Evolutionary conservation across 2,113 vertebrate species (phyloP).

Genomic region (Dascyllus trimaculatus): DNA sequence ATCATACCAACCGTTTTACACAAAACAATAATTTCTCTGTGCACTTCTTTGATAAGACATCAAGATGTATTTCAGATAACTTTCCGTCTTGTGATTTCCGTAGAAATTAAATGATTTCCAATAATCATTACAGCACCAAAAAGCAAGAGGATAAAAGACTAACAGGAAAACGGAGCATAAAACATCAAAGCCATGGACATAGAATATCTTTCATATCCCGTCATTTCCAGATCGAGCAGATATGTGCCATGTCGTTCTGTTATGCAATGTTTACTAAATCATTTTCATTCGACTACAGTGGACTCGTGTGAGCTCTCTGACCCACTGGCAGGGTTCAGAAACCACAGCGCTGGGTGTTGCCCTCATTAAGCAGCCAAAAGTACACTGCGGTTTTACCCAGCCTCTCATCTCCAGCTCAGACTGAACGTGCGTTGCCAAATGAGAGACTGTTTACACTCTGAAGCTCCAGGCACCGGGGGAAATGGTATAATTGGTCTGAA

Average conservation of each 20-base stretch:
- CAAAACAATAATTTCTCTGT: neutral
- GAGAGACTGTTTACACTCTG: constrained; percentile 62
- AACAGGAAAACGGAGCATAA: too few relatives aligned
- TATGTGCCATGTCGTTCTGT: neutral
- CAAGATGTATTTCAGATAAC: neutral
- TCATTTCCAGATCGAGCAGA: constrained; percentile 6
- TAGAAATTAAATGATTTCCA: too few relatives aligned
- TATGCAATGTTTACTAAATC: constrained; percentile 28
- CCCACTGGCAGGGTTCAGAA: constrained; percentile 25
- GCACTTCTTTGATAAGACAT: neutral
- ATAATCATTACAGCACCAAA: too few relatives aligned
- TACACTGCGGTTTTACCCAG: constrained; percentile 67
- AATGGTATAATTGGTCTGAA: constrained; percentile 66
- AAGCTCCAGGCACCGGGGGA: constrained; percentile 45
- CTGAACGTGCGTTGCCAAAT: constrained; percentile 58
- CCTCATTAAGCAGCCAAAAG: constrained; percentile 64
- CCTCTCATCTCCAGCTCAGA: constrained; percentile 67
- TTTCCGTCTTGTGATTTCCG: too few relatives aligned
- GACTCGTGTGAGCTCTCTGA: constrained; percentile 43
- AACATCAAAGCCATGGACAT: too few relatives aligned
- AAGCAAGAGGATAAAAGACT: too few relatives aligned
- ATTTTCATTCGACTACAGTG: neutral
- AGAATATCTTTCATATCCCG: too few relatives aligned
- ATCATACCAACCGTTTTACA: neutral
- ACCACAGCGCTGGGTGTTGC: constrained; percentile 69